Evolutionary conservation across 1,140 invertebrate species (phyloP), one percentile per base, ranked within the genome.

Genomic region (Drosophila gunungcola): DNA sequence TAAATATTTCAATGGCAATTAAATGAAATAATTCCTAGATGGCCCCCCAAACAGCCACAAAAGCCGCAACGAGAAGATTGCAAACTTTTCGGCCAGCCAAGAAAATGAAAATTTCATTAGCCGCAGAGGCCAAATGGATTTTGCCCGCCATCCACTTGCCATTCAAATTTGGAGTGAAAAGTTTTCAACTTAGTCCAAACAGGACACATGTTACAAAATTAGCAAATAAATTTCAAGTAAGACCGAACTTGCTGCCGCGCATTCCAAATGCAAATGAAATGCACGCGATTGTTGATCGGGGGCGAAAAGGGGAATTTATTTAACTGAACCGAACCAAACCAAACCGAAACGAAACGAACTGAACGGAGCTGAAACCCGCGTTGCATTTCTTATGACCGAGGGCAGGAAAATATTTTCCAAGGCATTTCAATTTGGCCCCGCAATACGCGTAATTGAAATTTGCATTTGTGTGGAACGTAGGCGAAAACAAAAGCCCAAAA

Each of bases 121-220:
- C 83, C 83, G 57, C 85, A 76, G 52, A 61, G 82, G 70, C 83
- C 75, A 88, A 86, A 88, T 86, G 85, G 83, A 86, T 88, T 84
- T 42, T 38, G 62, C 53, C 53, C 57, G 73, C 63, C 63, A 12
- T 53, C 67, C 32, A 68, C 49, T 68, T 68, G 49, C 39, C 64
- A 70, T 70, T 70, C 75, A 88, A 86, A 77, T 86, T 88, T 68
- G 13, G 42, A 75, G 75, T 72, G 79, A 72, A 86, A 83, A 88
- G 65, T 86, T 86, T 88, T 83, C 75, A 72, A 83, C 83, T 86
- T 70, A 60, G 42, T 43, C 74, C 75, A 64, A 46, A 75, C 79
- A 83, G 82, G 83, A 86, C 83, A 86, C 83, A 86, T 86, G 83
- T 88, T 88, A 88, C 83, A 77, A 88, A 88, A 86, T 86, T 86